phyloP scores from a whole-genome alignment of 1,140 invertebrate genomes.

The Drosophila ficusphila region DNA sequence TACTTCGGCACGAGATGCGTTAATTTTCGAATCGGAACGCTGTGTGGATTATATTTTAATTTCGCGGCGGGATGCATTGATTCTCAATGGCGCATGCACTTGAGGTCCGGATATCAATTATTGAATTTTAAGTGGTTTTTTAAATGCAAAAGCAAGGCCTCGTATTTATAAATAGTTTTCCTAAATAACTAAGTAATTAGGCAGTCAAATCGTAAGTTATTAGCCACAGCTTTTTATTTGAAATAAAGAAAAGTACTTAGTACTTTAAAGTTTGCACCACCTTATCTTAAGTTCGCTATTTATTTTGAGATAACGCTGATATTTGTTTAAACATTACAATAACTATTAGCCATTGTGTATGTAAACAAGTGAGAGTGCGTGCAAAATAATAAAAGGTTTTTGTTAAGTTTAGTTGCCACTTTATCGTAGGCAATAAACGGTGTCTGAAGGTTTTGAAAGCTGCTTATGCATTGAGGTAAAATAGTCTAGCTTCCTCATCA shows the following conservation, averaged over 20 bases:
- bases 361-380: not conserved
- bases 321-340: not conserved
- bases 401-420: not conserved
- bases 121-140: conserved; percentile 53
- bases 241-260: no score
- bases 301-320: no score
- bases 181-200: no score
- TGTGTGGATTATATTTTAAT: conserved; percentile 7
- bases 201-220: not conserved
- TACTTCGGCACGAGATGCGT: conserved; percentile 30
- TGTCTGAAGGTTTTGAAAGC: not conserved
- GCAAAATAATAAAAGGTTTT: not conserved
- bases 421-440: not conserved
- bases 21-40: conserved; percentile 3
- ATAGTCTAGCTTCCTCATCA: not conserved
- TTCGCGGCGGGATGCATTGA: conserved; percentile 15
- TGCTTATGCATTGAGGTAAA: conserved; percentile 3
- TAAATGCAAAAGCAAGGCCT: not conserved
- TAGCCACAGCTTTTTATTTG: no score
- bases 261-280: no score
- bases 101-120: conserved; percentile 68
- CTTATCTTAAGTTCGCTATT: no score
- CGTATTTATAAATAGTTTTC: not conserved
- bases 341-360: not conserved
- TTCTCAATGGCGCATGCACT: conserved; percentile 14